phyloP scores from a whole-genome alignment of 2,797 vertebrate species.

The Siniperca undulata region DNA sequence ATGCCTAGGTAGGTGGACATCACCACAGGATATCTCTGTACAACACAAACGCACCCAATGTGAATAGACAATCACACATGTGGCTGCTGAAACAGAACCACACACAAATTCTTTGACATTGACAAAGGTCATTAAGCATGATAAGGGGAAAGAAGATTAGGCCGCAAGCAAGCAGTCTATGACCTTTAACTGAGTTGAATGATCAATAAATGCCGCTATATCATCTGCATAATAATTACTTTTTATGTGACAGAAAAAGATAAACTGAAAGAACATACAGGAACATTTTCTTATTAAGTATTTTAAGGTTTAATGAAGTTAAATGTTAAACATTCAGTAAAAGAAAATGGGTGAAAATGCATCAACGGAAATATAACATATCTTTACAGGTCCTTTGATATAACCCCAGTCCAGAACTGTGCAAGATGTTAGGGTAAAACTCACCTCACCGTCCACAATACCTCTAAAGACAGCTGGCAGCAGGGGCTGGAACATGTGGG shows the following conservation, averaged over 20 bases:
- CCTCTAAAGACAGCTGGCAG: slow-evolving; percentile 92
- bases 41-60: slow-evolving; percentile 45
- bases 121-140: slow-evolving; percentile 31
- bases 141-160: background rate
- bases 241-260: slow-evolving; percentile 39
- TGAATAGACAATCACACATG: slow-evolving; percentile 6
- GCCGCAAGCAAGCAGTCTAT: slow-evolving; percentile 24
- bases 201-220: slow-evolving; percentile 50
- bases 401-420: background rate
- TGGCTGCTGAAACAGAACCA: slow-evolving; percentile 2
- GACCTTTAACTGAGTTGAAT: slow-evolving; percentile 39
- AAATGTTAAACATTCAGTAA: background rate
- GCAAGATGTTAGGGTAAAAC: slow-evolving; percentile 50
- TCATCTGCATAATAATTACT: background rate
- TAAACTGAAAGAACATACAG: slow-evolving; percentile 2
- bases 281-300: background rate
- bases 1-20: slow-evolving; percentile 98
- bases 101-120: slow-evolving; percentile 17
- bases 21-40: slow-evolving; percentile 93
- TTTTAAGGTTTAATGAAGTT: slow-evolving; percentile 1
- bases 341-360: background rate
- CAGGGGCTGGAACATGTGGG: slow-evolving; percentile 95
- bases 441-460: slow-evolving; percentile 95
- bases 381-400: slow-evolving; percentile 14
- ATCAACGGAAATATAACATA: background rate